A percentile compares a stretch with the other conserved stretches of the same genome.
These are phyloP conservation scores for Cossypha caffra DNA, from an alignment of 2,797 vertebrate genomes.

Conservation along the genomic window DNA sequence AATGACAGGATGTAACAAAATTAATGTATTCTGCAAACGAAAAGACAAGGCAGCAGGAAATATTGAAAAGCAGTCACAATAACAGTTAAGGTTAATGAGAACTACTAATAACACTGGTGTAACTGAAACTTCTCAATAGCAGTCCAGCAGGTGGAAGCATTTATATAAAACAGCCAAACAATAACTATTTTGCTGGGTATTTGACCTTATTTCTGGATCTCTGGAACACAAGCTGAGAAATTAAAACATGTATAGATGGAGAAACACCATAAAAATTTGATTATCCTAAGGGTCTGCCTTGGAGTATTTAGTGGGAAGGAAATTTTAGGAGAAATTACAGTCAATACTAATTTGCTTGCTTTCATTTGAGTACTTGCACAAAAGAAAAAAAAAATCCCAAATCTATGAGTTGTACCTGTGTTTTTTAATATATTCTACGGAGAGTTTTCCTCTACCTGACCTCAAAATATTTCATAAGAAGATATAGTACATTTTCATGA, in stretches of 20 bases:
- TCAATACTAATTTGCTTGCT: not conserved
- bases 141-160: not conserved
- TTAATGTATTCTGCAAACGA: not conserved
- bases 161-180: not conserved
- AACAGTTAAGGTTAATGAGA: not conserved
- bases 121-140: not conserved
- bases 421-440: not conserved
- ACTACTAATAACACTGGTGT: not conserved
- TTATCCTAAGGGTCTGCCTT: not conserved
- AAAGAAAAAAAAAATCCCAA: not conserved
- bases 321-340: not conserved
- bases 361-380: not conserved
- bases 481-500: not conserved
- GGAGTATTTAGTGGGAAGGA: not conserved
- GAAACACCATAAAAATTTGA: not conserved
- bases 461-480: not conserved
- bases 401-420: not conserved
- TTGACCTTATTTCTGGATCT: not conserved
- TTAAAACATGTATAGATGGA: not conserved
- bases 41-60: not conserved
- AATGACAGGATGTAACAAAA: not conserved
- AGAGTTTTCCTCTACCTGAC: not conserved
- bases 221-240: not conserved
- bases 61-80: not conserved
- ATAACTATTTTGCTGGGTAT: not conserved